Base-by-base conservation (phyloP, 1,140 invertebrate species). In the Eumaeus atala region DNA sequence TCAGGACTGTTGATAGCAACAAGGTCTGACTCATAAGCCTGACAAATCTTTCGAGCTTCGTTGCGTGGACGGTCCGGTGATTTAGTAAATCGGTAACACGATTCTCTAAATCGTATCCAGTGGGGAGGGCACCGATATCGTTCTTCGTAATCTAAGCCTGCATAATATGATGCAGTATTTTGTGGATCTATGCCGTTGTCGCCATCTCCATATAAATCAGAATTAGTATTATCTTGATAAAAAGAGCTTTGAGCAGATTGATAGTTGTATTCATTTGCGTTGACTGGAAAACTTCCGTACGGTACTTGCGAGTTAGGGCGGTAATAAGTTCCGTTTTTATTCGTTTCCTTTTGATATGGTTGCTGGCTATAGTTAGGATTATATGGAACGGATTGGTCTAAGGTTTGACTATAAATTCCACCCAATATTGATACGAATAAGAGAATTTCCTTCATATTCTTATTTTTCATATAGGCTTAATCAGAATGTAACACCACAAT, bases 11-110 rank as follows among this genome's bases (percentile, higher is more conserved):
- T 94, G 8, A 97, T 90, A 59, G 93, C 92, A 0, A 95, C 87
- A 35, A 98, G 77, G 73, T 97, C 94, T 12, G 94, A 91, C 66
- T 93, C 93, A 77, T 92, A 95, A 0, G 91, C 90, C 79, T 93
- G 91, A 80, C 96, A 97, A 58, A 95, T 93, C 70, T 90, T 91
- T 62, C 92, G 90, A 3, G 95, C 95, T 67, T 96, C 94, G 56
- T 93, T 91, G 68, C 95, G 90, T 18, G 91, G 90, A 54, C 92
- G 92, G 48, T 92, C 86, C 1, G 95, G 95, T 18, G 95, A 96
- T 66, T 95, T 94, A 2, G 96, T 94, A 72, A 97, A 97, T 44
- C 94, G 90, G 78, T 96, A 97, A 84, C 96, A 97, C 0, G 92
- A 92, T 48, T 93, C 90, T 60, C 92, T 89, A 72, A 90, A 95